Evolutionary conservation across 2,113 vertebrate genomes (phyloP).

Genomic region (Artemisiospiza belli): DNA sequence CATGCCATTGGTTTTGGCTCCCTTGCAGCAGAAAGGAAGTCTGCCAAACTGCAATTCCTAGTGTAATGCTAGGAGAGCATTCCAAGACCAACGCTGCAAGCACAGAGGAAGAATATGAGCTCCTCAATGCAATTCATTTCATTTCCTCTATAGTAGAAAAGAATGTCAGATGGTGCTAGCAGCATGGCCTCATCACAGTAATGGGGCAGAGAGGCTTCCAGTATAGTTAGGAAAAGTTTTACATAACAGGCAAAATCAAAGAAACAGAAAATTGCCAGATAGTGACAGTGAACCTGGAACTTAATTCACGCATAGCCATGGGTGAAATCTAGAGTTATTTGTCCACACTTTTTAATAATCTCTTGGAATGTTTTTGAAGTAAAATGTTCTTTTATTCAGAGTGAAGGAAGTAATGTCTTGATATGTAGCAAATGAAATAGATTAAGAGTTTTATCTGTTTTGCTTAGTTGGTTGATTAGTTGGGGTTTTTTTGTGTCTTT

Average conservation of each 20-base stretch:
- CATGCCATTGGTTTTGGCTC: not conserved
- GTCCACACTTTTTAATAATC: not conserved
- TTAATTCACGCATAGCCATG: not conserved
- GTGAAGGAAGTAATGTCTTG: not conserved
- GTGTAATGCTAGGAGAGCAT: not conserved
- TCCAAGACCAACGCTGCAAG: not conserved
- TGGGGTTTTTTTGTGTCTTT: rapidly evolving
- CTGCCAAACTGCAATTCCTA: not conserved
- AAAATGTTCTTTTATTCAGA: not conserved
- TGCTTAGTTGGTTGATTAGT: not conserved
- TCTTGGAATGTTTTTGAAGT: not conserved
- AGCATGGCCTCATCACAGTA: not conserved
- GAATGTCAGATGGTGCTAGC: not conserved
- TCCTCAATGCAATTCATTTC: not conserved
- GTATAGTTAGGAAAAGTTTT: not conserved
- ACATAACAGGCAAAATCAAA: not conserved
- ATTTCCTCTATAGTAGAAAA: not conserved
- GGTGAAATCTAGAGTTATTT: not conserved
- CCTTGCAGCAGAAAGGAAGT: not conserved
- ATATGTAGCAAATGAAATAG: not conserved
- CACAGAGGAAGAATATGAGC: not conserved
- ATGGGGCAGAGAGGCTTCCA: not conserved
- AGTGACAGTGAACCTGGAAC: not conserved
- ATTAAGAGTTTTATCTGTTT: not conserved
- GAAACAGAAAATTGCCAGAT: not conserved